These are phyloP conservation scores for Tuberolachnus salignus DNA, from an alignment of 2,888 invertebrate species.

Conservation along the genomic window DNA sequence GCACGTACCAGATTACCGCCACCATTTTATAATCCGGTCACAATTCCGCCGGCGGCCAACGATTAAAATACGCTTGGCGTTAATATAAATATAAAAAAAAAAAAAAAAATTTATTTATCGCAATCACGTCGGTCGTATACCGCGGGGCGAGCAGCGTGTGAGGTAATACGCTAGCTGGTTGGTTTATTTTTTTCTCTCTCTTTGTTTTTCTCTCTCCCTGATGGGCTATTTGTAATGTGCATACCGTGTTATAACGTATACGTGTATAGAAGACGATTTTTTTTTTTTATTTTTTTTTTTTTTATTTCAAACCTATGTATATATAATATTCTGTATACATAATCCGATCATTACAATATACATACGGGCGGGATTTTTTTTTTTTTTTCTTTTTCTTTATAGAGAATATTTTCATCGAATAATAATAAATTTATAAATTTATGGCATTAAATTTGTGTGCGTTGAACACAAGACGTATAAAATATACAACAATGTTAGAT, in stretches of 20 bases:
- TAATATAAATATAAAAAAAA: no score
- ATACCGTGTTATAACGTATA: no score
- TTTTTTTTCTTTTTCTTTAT: no score
- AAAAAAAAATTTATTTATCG: no score
- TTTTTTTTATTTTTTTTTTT: not conserved
- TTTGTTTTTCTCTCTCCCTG: no score
- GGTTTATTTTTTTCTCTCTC: no score
- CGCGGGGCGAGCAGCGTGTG: no score
- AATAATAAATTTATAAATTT: conserved; percentile 27
- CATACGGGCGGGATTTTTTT: no score
- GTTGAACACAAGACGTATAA: conserved; percentile 7
- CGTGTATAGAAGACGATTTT: not conserved
- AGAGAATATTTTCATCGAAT: not conserved
- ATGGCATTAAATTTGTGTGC: conserved; percentile 34
- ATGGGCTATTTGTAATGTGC: conserved; percentile 41
- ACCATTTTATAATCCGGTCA: not conserved
- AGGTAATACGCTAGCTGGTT: no score
- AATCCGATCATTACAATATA: not conserved
- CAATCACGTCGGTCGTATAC: no score
- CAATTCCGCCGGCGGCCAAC: not conserved
- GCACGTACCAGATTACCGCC: no score
- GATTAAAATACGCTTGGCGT: not conserved
- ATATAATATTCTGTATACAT: conserved; percentile 2
- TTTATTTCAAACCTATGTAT: no score
- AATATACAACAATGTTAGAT: not conserved